Evolutionary conservation across 2,797 vertebrate genomes (phyloP), one percentile per base, ranked within the genome.

Genomic region (Rhinatrema bivittatum): DNA sequence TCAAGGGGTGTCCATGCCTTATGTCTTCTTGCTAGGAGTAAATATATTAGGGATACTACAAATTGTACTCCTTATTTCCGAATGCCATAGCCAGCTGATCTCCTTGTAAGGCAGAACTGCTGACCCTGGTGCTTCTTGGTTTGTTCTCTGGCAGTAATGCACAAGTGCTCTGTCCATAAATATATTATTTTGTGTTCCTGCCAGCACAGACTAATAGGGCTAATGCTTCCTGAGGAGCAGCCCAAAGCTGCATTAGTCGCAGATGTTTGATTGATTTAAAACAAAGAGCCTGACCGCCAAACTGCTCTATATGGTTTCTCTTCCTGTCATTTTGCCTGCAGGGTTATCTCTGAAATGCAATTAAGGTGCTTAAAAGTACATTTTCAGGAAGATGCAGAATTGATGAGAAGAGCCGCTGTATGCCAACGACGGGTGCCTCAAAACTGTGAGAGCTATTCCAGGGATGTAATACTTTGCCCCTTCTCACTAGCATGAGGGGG

Each of bases 171-270:
- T 76, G 70, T 72, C 79, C 81, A 84, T 87, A 86, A 88, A 86
- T 86, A 85, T 81, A 84, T 85, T 74, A 84, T 77, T 72, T 72
- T 68, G 78, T 76, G 70, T 81, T 87, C 85, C 86, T 91, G 89
- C 90, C 89, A 91, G 86, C 77, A 72, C 72, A 84, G 75, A 79
- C 88, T 97, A 96, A 95, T 93, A 90, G 87, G 81, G 68, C 87
- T 93, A 93, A 94, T 97, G 91, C 87, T 94, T 97, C 91, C 93
- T 93, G 90, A 92, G 89, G 88, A 91, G 85, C 85, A 85, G 92
- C 89, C 87, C 89, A 87, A 81, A 88, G 89, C 89, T 91, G 83
- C 93, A 96, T 95, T 97, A 96, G 90, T 76, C 68, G 65, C 89
- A 86, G 89, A 90, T 89, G 87, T 87, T 77, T 78, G 91, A 94